These are phyloP conservation scores for Tetheella fluctuosa DNA, from an alignment of 2,888 invertebrate species.

Conservation along the genomic window DNA sequence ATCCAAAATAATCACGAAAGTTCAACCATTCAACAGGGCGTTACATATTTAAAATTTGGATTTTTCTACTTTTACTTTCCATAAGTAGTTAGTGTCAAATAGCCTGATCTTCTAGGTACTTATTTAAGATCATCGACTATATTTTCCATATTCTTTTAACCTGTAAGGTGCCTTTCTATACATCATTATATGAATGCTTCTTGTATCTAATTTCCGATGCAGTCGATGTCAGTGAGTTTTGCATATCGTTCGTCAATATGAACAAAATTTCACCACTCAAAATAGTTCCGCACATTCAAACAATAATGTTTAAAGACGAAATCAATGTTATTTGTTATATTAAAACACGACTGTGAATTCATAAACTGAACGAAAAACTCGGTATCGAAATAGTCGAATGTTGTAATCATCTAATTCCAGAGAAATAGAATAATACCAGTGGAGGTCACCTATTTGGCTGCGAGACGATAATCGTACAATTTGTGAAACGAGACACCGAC, in stretches of 20 bases:
- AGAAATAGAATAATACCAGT: constrained; percentile 63
- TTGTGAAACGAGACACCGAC: constrained; percentile 48
- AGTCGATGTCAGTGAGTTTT: not conserved
- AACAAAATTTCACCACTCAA: constrained; percentile 13
- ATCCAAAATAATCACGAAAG: too few species aligned
- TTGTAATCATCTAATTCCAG: constrained; percentile 76
- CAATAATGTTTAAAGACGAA: constrained; percentile 55
- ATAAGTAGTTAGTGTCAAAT: too few species aligned
- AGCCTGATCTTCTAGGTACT: not conserved
- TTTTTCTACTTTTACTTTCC: too few species aligned
- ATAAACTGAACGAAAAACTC: constrained; percentile 66
- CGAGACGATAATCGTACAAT: constrained; percentile 39
- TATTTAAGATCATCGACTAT: not conserved
- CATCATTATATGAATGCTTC: too few species aligned
- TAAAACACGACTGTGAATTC: constrained; percentile 52
- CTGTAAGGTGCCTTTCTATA: not conserved
- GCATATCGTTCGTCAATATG: constrained; percentile 32
- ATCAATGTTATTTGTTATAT: constrained; percentile 57
- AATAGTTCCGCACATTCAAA: constrained; percentile 42
- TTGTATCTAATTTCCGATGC: too few species aligned
- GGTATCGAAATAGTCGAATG: constrained; percentile 62
- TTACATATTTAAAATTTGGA: too few species aligned
- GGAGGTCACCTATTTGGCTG: constrained; percentile 60
- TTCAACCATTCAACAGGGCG: too few species aligned
- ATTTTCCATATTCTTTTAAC: not conserved